Evolutionary conservation across 2,113 vertebrate genomes (phyloP), one percentile per base, ranked within the genome.

Genomic region (Ariopsis seemanni): DNA sequence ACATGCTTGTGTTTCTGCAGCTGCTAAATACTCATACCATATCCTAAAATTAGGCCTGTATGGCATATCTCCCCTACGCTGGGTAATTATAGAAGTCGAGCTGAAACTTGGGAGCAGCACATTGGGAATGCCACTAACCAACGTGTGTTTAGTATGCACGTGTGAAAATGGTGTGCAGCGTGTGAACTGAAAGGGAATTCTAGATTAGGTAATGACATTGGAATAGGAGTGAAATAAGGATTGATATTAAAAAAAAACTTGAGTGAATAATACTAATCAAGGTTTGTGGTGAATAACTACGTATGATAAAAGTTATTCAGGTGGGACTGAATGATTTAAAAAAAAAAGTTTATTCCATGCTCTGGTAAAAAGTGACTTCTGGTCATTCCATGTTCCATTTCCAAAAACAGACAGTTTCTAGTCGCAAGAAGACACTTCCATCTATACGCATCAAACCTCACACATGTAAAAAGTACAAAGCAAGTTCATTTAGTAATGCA

Each of bases 31-130:
- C 86, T 79, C 81, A 72, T 72, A n/a, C 34, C 60, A 34, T 34
- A 25, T 65, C 52, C 89, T 90, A 90, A 90, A 86, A 86, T 88
- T 88, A 90, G 83, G 48, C 52, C 74, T 62, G 78, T 62, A 50
- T 53, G 58, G 58, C 84, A 86, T 74, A 63, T 77, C 60, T 87
- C 58, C 48, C 22, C 2, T 78, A 34, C 18, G 15, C 69, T 65
- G 84, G 84, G 50, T 89, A 89, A 89, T 75, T 85, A 82, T 86
- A 82, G 88, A 74, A 81, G n/a, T 34, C n/a, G 87, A 69, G 52
- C 50, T 42, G 78, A 42, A 58, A 55, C 84, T 4, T 71, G 50
- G 53, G 67, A 82, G 52, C 15, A 30, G 34, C 50, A 57, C 14
- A 48, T 34, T 82, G 48, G 67, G 57, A 83, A 22, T 27, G 50